Base-by-base conservation (phyloP, 2,797 vertebrate genomes). In the Enoplosus armatus region DNA sequence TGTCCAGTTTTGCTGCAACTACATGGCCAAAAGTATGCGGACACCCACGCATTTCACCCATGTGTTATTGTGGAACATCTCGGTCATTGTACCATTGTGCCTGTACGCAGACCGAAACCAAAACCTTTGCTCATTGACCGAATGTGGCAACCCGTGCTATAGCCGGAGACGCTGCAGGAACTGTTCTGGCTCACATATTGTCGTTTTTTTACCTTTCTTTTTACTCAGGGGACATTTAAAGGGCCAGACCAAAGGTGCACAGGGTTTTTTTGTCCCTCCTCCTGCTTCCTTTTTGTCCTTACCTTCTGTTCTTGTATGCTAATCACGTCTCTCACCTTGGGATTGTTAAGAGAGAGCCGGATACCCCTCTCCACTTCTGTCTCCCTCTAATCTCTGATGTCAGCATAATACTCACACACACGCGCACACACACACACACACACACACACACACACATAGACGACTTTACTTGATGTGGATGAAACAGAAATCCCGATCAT, bases 371-470 rank as follows among this genome's bases (percentile, higher is more conserved):
- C 48, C 62, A 43, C 47, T 48, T 47, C 55, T 53, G 24, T 79
- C 56, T 77, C n/a, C 37, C 43, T 74, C 41, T 51, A 26, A 56
- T 58, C 67, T 86, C 79, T 86, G 67, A 73, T 79, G 84, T 78
- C 65, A 24, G 47, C 12, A 16, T 66, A 51, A 70, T 80, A 27
- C 64, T 33, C 48, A 69, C 27, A 79, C n/a, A 0, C 54, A 29
- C 58, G 62, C 14, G n/a, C 47, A 43, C 59, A 33, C 35, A 4
- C 41, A 35, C 54, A 11, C 15, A 9, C 2, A 69, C 27, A 79
- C n/a, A 0, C 54, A 29, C 58, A 64, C 14, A 26, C 47, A 43
- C 59, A 33, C 35, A 4, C 41, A 35, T 48, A 11, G 10, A 9
- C 2, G n/a, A n/a, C n/a, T n/a, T n/a, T 10, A 8, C 18, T 66